Evolutionary conservation across 2,797 vertebrate genomes (phyloP).

Genomic region (Pipistrellus kuhlii): DNA sequence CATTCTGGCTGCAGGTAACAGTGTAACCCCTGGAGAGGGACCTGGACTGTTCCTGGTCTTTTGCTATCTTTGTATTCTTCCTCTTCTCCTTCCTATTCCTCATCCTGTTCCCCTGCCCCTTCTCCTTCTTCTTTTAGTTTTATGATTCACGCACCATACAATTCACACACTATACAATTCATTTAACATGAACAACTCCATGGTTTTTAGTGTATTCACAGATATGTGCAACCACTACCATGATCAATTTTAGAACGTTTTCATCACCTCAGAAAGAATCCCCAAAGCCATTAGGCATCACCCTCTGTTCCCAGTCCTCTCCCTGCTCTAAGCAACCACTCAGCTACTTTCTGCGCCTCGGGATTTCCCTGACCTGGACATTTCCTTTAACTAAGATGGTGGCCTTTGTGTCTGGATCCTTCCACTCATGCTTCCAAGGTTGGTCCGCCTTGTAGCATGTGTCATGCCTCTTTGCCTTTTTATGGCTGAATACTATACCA

Average conservation of each 20-base stretch:
- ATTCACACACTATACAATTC: fast-evolving
- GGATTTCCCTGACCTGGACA: neutral
- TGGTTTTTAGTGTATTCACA: neutral
- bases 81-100: neutral
- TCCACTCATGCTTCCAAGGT: neutral
- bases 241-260: neutral
- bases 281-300: fast-evolving
- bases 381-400: neutral
- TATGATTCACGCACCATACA: neutral
- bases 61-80: neutral
- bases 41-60: neutral
- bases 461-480: neutral
- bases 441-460: fast-evolving
- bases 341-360: neutral
- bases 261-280: neutral
- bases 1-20: neutral
- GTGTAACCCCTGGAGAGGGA: neutral
- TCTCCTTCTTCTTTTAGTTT: neutral
- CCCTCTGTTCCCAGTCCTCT: fast-evolving
- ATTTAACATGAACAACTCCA: neutral
- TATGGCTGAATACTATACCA: neutral
- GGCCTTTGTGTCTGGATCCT: neutral
- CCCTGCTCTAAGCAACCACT: neutral
- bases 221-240: neutral
- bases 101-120: no score